These are phyloP conservation scores for Prostheceraeus crozeri DNA, from an alignment of 2,888 invertebrate species.

Conservation along the genomic window DNA sequence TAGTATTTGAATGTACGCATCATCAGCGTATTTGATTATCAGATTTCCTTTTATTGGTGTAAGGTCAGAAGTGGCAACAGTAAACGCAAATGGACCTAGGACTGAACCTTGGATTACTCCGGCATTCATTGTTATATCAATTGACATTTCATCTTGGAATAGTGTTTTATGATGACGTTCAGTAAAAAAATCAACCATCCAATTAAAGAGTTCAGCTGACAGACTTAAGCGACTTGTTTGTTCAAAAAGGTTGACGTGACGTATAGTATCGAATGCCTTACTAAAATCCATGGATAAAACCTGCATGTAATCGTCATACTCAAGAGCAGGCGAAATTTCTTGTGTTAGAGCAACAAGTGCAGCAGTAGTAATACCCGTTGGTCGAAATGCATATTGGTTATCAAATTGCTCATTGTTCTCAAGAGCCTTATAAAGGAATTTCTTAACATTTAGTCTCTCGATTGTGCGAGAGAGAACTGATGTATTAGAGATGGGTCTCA, in stretches of 20 bases:
- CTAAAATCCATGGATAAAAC: constrained; percentile 16
- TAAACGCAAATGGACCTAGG: constrained; percentile 24
- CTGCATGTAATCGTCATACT: constrained; percentile 17
- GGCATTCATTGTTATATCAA: constrained; percentile 6
- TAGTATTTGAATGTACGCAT: constrained; percentile 17
- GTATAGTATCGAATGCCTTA: constrained; percentile 24
- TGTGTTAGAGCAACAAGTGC: constrained; percentile 25
- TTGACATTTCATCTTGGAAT: constrained; percentile 21
- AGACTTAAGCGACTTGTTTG: constrained; percentile 1
- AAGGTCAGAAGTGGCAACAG: constrained; percentile 19
- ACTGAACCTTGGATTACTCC: constrained; percentile 28
- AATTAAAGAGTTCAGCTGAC: constrained; percentile 11
- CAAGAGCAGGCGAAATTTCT: constrained; percentile 11
- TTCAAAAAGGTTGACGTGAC: constrained; percentile 27
- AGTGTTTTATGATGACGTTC: constrained; percentile 24
- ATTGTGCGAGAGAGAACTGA: constrained; percentile 18
- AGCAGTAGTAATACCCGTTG: constrained; percentile 23
- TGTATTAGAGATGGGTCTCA: constrained; percentile 26
- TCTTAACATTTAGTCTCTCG: constrained; percentile 26
- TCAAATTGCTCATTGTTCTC: constrained; percentile 1
- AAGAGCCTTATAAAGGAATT: constrained; percentile 15
- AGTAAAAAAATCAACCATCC: constrained; percentile 22
- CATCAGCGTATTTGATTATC: constrained; percentile 23
- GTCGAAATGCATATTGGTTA: constrained; percentile 27
- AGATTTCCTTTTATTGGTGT: not conserved